These are phyloP conservation scores for Siniperca obscura DNA, from an alignment of 2,797 vertebrate species.

Conservation along the genomic window DNA sequence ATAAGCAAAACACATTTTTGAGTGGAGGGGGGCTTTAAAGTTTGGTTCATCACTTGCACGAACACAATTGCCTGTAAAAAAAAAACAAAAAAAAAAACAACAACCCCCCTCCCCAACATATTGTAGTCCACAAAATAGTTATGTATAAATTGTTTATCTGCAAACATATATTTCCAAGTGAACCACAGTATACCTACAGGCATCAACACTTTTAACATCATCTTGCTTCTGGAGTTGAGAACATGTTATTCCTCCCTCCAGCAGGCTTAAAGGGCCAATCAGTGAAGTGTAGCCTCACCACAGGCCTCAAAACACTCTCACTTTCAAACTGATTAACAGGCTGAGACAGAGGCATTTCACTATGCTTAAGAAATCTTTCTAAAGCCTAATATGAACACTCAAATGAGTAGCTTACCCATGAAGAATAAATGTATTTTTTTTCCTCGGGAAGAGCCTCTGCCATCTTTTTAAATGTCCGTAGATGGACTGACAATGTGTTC, in stretches of 20 bases:
- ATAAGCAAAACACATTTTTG: not conserved
- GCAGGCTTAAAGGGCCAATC: conserved; percentile 18
- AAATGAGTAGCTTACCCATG: conserved; percentile 19
- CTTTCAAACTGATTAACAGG: conserved; percentile 30
- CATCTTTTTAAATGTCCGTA: conserved; percentile 21
- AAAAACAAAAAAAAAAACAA: not conserved
- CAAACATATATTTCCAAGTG: conserved; percentile 19
- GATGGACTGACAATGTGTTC: conserved; percentile 37
- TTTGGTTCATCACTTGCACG: not conserved
- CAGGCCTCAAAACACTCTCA: conserved; percentile 23
- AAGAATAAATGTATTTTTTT: conserved; percentile 1
- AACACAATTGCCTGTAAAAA: not conserved
- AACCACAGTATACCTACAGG: not conserved
- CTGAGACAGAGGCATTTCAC: conserved; percentile 33
- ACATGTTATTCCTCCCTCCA: not conserved
- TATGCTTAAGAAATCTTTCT: conserved; percentile 1
- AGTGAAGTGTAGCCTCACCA: conserved; percentile 2
- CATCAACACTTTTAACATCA: not conserved
- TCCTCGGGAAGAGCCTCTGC: conserved; percentile 2
- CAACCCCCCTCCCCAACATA: no score
- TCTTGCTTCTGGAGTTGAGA: not conserved
- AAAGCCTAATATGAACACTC: conserved; percentile 32
- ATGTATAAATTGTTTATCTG: not conserved
- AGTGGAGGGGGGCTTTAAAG: not conserved
- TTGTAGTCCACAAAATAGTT: not conserved